Evolutionary conservation across 2,888 invertebrate genomes (phyloP).

Genomic region (Hyalella azteca): DNA sequence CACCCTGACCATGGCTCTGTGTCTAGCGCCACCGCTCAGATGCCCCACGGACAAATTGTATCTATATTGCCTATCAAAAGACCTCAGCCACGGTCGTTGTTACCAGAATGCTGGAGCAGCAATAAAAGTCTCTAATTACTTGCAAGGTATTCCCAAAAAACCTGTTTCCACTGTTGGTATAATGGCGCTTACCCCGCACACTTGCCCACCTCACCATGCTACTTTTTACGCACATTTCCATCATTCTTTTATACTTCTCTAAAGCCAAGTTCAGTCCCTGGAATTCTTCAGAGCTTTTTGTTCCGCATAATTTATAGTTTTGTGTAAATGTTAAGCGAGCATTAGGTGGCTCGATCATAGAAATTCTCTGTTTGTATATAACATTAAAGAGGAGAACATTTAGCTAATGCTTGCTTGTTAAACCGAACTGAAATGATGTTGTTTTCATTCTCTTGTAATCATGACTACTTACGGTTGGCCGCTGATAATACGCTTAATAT

Average conservation of each 20-base stretch:
- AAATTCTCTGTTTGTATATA: background rate
- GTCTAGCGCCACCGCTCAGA: too few relatives aligned
- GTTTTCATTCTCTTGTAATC: too few relatives aligned
- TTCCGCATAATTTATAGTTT: slow-evolving; percentile 25
- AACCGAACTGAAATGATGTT: too few relatives aligned
- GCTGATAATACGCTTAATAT: too few relatives aligned
- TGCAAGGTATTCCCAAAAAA: slow-evolving; percentile 34
- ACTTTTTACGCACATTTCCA: slow-evolving; percentile 8
- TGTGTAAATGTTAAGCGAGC: slow-evolving; percentile 27
- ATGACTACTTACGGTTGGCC: too few relatives aligned
- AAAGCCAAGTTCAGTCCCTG: slow-evolving; percentile 4
- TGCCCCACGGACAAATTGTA: background rate
- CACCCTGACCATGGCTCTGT: too few relatives aligned
- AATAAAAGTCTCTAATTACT: slow-evolving; percentile 34
- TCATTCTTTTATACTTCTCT: slow-evolving; percentile 6
- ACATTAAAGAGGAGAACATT: slow-evolving; percentile 4
- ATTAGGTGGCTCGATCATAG: slow-evolving; percentile 18
- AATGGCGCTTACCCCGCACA: background rate
- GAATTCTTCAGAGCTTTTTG: slow-evolving; percentile 17
- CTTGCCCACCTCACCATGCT: background rate
- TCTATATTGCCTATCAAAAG: slow-evolving; percentile 22
- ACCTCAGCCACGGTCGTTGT: background rate
- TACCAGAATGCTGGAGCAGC: slow-evolving; percentile 20
- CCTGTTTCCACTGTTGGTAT: slow-evolving; percentile 4
- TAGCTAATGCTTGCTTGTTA: background rate